A percentile compares a stretch with the other conserved stretches of the same genome.
phyloP scores from a whole-genome alignment of 2,888 invertebrate genomes.

The Mythimna lalbum region DNA sequence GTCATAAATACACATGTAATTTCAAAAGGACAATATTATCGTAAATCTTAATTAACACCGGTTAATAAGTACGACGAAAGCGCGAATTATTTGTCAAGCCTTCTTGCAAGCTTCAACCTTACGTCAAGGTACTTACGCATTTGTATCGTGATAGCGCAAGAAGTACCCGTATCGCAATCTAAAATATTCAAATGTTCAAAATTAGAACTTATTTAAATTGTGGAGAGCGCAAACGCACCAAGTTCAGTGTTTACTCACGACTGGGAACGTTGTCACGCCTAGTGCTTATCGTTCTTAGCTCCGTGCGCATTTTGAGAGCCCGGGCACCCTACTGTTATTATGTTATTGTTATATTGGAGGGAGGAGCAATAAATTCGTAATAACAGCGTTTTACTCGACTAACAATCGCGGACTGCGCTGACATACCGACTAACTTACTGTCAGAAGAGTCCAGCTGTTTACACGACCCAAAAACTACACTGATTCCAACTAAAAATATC shows the following conservation, averaged over 20 bases:
- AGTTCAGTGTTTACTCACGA: slow-evolving; percentile 82
- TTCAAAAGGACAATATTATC: slow-evolving; percentile 37
- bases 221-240: slow-evolving; percentile 59
- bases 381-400: slow-evolving; percentile 80
- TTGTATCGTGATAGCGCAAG: slow-evolving; percentile 89
- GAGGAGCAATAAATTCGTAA: slow-evolving; percentile 73
- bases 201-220: slow-evolving; percentile 71
- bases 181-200: slow-evolving; percentile 82
- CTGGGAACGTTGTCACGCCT: slow-evolving; percentile 87
- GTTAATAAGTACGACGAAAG: slow-evolving; percentile 66
- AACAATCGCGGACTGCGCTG: slow-evolving; percentile 85
- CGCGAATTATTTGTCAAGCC: slow-evolving; percentile 69
- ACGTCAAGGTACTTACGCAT: slow-evolving; percentile 86
- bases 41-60: slow-evolving; percentile 40
- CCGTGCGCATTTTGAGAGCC: slow-evolving; percentile 79
- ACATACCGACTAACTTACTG: slow-evolving; percentile 84
- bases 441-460: slow-evolving; percentile 86
- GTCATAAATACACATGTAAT: slow-evolving; percentile 48
- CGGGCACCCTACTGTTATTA: slow-evolving; percentile 62
- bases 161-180: slow-evolving; percentile 89
- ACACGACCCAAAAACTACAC: slow-evolving; percentile 89
- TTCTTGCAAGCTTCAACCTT: slow-evolving; percentile 68
- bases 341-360: slow-evolving; percentile 65
- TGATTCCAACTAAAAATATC: slow-evolving; percentile 89
- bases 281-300: slow-evolving; percentile 81